A percentile compares a stretch with the other conserved stretches of the same genome.
Conservation (phyloP, 1,140 invertebrate genomes). For the Heliconius melpomene region DNA sequence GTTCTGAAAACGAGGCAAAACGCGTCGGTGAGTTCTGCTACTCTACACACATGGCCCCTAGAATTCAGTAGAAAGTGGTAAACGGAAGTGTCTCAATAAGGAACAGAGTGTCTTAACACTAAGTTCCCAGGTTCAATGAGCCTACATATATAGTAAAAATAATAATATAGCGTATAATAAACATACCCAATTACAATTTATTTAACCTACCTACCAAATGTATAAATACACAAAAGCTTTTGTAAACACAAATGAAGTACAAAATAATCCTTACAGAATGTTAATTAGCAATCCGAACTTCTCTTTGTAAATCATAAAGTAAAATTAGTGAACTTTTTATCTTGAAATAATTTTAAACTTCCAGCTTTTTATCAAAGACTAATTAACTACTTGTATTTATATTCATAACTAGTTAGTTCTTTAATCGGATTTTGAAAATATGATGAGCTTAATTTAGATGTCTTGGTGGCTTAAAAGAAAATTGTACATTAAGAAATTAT, state of each 20-base stretch:
- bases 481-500: no score
- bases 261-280: conserved; percentile 18
- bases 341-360: conserved; percentile 25
- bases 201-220: no score
- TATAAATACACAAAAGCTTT: not conserved
- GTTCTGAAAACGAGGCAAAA: no score
- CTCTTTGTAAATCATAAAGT: conserved; percentile 25
- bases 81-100: no score
- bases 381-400: conserved; percentile 17
- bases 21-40: no score
- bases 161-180: not conserved
- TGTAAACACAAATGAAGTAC: not conserved
- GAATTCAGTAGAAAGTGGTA: no score
- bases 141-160: no score
- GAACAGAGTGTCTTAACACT: no score
- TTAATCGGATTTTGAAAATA: conserved; percentile 13
- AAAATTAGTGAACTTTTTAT: conserved; percentile 28
- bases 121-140: no score
- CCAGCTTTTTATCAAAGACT: conserved; percentile 27
- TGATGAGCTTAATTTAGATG: not conserved
- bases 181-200: not conserved
- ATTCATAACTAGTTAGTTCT: conserved; percentile 19
- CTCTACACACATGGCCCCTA: no score
- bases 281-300: conserved; percentile 27
- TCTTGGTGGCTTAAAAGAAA: not conserved